phyloP scores from a whole-genome alignment of 2,797 vertebrate species.

The Pitangus sulphuratus region DNA sequence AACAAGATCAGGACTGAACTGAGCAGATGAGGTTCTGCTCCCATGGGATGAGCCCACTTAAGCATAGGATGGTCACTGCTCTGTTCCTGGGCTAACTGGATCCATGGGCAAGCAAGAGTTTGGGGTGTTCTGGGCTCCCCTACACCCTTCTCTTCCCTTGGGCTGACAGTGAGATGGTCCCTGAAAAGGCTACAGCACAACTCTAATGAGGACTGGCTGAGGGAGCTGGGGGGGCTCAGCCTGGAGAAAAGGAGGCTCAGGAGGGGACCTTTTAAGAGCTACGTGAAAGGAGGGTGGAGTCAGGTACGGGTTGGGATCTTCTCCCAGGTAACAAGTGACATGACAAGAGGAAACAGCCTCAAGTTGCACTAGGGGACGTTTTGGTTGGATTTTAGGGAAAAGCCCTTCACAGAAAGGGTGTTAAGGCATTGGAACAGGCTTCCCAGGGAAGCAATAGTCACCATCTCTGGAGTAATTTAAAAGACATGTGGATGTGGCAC shows the following conservation, averaged over 20 bases:
- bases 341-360: background rate
- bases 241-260: background rate
- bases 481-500: fast-evolving
- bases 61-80: background rate
- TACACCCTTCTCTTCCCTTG: background rate
- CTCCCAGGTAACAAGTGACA: background rate
- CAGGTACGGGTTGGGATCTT: background rate
- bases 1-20: background rate
- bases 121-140: background rate
- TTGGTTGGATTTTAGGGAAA: background rate
- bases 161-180: background rate
- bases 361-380: background rate
- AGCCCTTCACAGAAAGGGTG: background rate
- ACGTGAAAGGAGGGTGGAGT: background rate
- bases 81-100: background rate
- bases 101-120: background rate
- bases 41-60: background rate
- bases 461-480: background rate
- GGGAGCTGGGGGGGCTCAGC: background rate
- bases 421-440: background rate
- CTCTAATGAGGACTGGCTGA: background rate
- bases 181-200: background rate
- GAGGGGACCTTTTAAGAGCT: background rate
- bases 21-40: fast-evolving
- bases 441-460: fast-evolving